Percentiles rank a stretch among this genome's conserved stretches.
Evolutionary conservation across 2,113 vertebrate genomes (phyloP).

Genomic region (Dicentrarchus labrax): DNA sequence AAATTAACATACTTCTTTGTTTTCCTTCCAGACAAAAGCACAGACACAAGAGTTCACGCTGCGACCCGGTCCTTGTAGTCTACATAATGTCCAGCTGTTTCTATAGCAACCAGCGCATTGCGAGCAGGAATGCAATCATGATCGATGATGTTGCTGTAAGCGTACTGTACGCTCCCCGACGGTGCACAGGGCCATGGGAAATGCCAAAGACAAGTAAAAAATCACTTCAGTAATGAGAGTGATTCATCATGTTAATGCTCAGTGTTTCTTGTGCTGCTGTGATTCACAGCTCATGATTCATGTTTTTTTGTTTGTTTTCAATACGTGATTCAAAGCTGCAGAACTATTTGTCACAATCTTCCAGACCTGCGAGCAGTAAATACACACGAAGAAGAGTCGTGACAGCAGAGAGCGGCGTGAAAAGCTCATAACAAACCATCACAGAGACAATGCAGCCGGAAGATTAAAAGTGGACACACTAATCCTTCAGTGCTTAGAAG

Average conservation of each 20-base stretch:
- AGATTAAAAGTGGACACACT: not conserved
- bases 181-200: not conserved
- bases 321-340: slow-evolving; percentile 8
- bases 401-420: not conserved
- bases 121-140: not conserved
- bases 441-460: not conserved
- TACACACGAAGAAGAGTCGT: not conserved
- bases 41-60: not conserved
- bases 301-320: slow-evolving; percentile 24
- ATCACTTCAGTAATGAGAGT: not conserved
- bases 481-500: not conserved
- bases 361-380: not conserved
- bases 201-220: not conserved
- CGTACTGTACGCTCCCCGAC: too few relatives aligned
- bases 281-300: slow-evolving; percentile 49
- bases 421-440: not conserved
- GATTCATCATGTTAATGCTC: slow-evolving; percentile 14
- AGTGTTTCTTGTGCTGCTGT: not conserved
- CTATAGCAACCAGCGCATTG: slow-evolving; percentile 19
- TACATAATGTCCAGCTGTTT: slow-evolving; percentile 23
- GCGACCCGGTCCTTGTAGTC: not conserved
- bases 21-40: not conserved
- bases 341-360: not conserved
- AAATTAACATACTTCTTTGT: not conserved
- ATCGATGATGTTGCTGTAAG: slow-evolving; percentile 4